These are phyloP conservation scores for Teinopalpus imperialis DNA, from an alignment of 2,888 invertebrate genomes.

Conservation along the genomic window DNA sequence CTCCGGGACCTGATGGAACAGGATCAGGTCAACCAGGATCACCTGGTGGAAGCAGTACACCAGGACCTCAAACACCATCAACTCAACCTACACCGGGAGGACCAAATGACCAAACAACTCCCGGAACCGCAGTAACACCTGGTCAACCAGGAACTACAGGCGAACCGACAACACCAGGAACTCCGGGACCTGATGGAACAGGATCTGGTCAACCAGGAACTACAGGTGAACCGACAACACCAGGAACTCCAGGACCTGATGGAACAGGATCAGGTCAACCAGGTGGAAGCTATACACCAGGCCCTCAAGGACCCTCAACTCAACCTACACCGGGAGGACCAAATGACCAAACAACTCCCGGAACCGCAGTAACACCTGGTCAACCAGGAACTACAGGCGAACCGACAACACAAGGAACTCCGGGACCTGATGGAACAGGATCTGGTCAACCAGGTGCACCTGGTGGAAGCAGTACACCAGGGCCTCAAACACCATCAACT, in stretches of 20 bases:
- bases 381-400: conserved; percentile 16
- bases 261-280: conserved; percentile 6
- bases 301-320: background rate
- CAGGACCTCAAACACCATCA: no score
- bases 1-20: conserved; percentile 8
- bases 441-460: background rate
- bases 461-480: conserved; percentile 5
- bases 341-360: background rate
- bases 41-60: conserved; percentile 5
- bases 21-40: background rate
- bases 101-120: no score
- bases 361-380: background rate
- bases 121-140: conserved; percentile 9
- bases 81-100: no score
- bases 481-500: background rate
- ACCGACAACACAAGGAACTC: conserved; percentile 11
- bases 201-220: conserved; percentile 14
- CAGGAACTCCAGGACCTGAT: conserved; percentile 5
- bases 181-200: background rate
- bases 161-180: no score
- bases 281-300: conserved; percentile 5
- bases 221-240: conserved; percentile 12
- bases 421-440: conserved; percentile 8
- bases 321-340: background rate
- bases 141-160: background rate